Evolutionary conservation across 2,797 vertebrate species (phyloP), one percentile per base, ranked within the genome.

Genomic region (Labeo calbasu): DNA sequence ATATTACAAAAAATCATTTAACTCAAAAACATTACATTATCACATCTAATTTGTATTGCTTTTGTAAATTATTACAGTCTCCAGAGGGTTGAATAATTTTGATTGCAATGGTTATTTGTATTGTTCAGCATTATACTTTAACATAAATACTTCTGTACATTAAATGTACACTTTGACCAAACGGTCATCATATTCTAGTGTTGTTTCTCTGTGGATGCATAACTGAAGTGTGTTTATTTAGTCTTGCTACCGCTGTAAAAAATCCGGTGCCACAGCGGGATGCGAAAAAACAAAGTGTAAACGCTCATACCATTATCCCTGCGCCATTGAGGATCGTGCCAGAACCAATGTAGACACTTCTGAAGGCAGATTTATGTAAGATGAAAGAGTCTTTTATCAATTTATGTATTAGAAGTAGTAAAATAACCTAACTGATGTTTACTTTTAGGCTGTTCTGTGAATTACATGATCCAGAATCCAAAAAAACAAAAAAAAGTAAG

Each of bases 301-400:
- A 59, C 93, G 71, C 82, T 93, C 91, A 21, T 96, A 89, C 89
- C 95, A 96, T 89, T 96, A 92, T 84, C 94, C 92, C 0, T 96
- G 95, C 87, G 93, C 94, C 1, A 2, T 91, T 1, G 0, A 84
- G 6, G 85, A 53, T 0, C 11, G 40, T 2, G 93, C 92, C 0
- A 0, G 2, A 15, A 0, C 0, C 0, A 0, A 85, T 6, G 91
- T 93, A 57, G 66, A 94, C 3, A 66, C 0, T 1, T 95, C 32
- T 32, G 32, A 32, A 32, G 32, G 32, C 32, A 32, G 32, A 32
- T 32, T 76, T 63, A 83, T 0, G 95, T 95, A 21, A 79, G 90
- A 21, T 10, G 50, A 43, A 11, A 2, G 0, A 23, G 9, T 9
- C 0, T 21, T 55, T 21, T 5, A 59, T 23, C 57, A 23, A 59